phyloP scores from a whole-genome alignment of 2,888 invertebrate genomes.

The Orthosia gothica region DNA sequence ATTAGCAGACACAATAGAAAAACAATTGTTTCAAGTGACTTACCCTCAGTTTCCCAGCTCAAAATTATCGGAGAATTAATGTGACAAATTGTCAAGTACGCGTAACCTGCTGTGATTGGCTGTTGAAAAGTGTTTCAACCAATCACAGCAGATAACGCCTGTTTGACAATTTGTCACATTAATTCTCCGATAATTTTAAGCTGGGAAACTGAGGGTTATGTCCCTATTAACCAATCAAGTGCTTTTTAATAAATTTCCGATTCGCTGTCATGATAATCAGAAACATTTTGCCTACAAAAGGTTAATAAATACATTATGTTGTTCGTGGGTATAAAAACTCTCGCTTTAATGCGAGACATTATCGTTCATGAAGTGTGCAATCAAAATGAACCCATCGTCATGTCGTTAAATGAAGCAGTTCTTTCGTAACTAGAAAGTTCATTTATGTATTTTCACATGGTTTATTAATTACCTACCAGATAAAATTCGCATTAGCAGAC shows the following conservation, averaged over 20 bases:
- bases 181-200: too few relatives aligned
- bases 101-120: too few relatives aligned
- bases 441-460: slow-evolving; percentile 66
- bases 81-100: too few relatives aligned
- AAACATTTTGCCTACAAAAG: slow-evolving; percentile 37
- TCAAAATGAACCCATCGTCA: slow-evolving; percentile 82
- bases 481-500: slow-evolving; percentile 55
- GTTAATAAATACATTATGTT: slow-evolving; percentile 45
- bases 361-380: slow-evolving; percentile 74
- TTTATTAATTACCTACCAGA: slow-evolving; percentile 56
- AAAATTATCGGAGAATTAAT: too few relatives aligned
- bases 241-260: not conserved
- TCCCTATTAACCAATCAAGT: too few relatives aligned
- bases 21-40: too few relatives aligned
- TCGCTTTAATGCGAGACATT: slow-evolving; percentile 79
- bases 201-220: too few relatives aligned
- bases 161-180: too few relatives aligned
- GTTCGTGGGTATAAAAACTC: slow-evolving; percentile 70
- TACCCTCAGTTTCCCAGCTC: too few relatives aligned
- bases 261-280: slow-evolving; percentile 25
- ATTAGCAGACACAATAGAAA: too few relatives aligned
- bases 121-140: too few relatives aligned
- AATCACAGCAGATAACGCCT: too few relatives aligned
- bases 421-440: slow-evolving; percentile 89
- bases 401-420: slow-evolving; percentile 83